Evolutionary conservation across 2,113 vertebrate species (phyloP), one percentile per base, ranked within the genome.

Genomic region (Pantherophis guttatus): DNA sequence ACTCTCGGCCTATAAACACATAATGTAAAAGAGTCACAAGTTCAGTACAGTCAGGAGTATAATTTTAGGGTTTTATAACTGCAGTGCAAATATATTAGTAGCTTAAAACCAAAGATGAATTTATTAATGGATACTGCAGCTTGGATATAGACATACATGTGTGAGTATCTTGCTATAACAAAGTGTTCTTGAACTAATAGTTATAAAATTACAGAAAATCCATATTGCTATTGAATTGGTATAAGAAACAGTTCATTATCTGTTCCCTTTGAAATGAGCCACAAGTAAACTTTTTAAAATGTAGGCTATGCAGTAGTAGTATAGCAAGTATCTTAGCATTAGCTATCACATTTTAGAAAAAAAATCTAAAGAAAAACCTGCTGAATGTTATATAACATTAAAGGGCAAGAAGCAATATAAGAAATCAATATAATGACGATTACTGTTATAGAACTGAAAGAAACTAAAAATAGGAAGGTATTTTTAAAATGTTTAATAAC

Each of bases 1-100:
- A 98, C 96, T 98, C 98, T 98, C 95, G 97, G 98, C 98, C 98
- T 98, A 98, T 58, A 90, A 98, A 98, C 97, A 98, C 96, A 98
- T 97, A 98, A 98, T 95, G 97, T 97, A 98, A 96, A 98, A 98
- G 97, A 98, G 97, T 98, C 97, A 98, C 97, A 97, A 96, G 96
- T 98, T 98, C 97, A 98, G 97, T 98, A 97, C 93, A 88, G 96
- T 95, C 91, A 94, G 75, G 94, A 91, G 92, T 94, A 93, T 89
- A 94, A 62, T 44, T 93, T 92, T 95, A 29, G 0, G 0, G 93
- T 70, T 90, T 93, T 94, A 93, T 93, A 57, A 90, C 75, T 93
- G 75, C 11, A 62, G 11, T 24, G 33, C 19, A 58, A 89, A 44
- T 8, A 57, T 81, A 81, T 44, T 33, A 44, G 75, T 44, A 44